These are phyloP conservation scores for Sinosuthora webbiana DNA, from an alignment of 2,113 vertebrate genomes.

Conservation along the genomic window DNA sequence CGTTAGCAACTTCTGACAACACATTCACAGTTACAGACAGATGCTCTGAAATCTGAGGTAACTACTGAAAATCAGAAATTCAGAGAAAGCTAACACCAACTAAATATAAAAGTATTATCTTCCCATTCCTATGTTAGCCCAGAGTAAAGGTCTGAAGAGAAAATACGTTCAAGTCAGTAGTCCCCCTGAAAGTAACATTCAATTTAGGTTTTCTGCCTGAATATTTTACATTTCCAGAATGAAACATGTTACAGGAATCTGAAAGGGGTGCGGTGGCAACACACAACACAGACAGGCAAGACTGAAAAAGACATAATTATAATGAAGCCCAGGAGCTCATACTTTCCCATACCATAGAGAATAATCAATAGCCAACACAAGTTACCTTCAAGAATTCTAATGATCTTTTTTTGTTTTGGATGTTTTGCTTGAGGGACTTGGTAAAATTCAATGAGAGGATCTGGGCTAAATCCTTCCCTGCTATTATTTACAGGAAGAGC, in stretches of 20 bases:
- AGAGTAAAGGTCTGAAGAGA: neutral
- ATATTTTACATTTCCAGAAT: neutral
- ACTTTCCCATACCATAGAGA: neutral
- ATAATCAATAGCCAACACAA: neutral
- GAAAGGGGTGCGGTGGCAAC: neutral
- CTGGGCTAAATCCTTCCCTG: neutral
- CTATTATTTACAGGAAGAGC: neutral
- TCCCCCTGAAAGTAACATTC: neutral
- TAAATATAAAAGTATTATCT: neutral
- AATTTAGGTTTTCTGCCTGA: neutral
- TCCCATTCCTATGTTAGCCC: neutral
- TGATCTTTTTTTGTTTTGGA: neutral
- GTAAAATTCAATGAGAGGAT: neutral
- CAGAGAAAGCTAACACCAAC: neutral
- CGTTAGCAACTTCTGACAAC: constrained; percentile 1
- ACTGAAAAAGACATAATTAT: neutral
- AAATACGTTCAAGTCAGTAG: neutral
- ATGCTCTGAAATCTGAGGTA: neutral
- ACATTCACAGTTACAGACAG: neutral
- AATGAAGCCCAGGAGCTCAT: neutral
- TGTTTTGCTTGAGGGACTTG: neutral
- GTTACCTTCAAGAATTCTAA: neutral
- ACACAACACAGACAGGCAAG: neutral
- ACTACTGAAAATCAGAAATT: neutral
- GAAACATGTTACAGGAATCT: neutral